Evolutionary conservation across 1,140 invertebrate species (phyloP), one percentile per base, ranked within the genome.

Genomic region (Meloidogyne floridensis): DNA sequence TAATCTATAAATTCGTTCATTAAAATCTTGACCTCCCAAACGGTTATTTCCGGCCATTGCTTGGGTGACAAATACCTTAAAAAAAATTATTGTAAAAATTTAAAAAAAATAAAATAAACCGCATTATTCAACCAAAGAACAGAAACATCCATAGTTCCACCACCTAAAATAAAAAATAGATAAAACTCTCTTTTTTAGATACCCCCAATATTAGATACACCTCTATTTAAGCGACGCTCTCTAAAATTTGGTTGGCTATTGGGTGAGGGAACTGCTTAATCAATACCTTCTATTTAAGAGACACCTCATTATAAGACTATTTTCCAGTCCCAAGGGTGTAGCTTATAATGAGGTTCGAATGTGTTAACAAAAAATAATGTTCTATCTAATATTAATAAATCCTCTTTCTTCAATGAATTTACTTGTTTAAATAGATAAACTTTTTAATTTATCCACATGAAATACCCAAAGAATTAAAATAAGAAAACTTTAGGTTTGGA

Each of bases 11-110:
- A 92, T 86, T 59, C 90, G 84, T 77, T 91, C 89, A 82, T 92
- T 92, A 84, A 92, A 92, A 81, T 92, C 91, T 81, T 92, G 91
- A 15, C 91, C 91, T 10, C 92, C 92, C 8, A 92, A 87, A 53
- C 90, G 90, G 83, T 92, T 92, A 83, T 92, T 92, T 20, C 91
- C 92, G 79, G 92, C 91, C 91, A 92, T 92, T 20, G 90, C 91
- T 84, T 91, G 91, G 3, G 92, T 92, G n/a, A 92, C 88, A 82
- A 92, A 92, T 87, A 91, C 90, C 43, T 65, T 6, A 65, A 65
- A 65, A 65, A 32, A 2, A 32, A 32, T 32, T 65, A n/a, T 5
- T 65, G 7, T n/a, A 8, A 65, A 65, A 7, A n/a, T n/a, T 65
- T 59, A 6, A n/a, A 65, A 18, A 65, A 65, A n/a, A 15, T 32